These are phyloP conservation scores for Palythoa grandis DNA, from an alignment of 92 coral and sea anemone genomes.

Conservation along the genomic window DNA sequence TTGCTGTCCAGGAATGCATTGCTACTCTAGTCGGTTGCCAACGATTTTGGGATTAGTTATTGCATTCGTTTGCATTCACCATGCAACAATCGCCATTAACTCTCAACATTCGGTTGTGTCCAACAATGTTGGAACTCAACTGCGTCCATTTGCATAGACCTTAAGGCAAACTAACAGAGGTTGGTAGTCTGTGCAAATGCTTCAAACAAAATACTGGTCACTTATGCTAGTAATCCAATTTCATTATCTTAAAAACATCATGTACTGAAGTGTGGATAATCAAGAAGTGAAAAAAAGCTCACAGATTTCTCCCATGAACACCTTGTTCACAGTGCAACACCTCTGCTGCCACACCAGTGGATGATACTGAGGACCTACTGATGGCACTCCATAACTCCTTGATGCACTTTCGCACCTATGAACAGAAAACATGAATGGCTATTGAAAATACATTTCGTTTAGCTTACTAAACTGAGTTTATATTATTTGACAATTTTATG, in stretches of 20 bases:
- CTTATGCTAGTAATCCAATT: neutral
- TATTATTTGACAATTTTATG: too few relatives aligned
- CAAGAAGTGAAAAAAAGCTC: conserved; percentile 19
- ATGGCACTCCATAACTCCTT: conserved; percentile 69
- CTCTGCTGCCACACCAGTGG: conserved; percentile 63
- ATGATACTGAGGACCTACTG: conserved; percentile 63
- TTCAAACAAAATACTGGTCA: neutral
- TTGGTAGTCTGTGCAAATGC: neutral
- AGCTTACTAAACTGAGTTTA: neutral
- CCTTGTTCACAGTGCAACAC: conserved; percentile 63
- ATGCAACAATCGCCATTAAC: too few relatives aligned
- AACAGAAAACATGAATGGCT: neutral
- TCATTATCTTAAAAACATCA: neutral
- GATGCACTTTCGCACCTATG: conserved; percentile 73
- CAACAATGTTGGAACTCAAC: too few relatives aligned
- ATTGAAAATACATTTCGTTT: neutral
- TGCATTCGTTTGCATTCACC: too few relatives aligned
- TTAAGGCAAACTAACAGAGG: neutral
- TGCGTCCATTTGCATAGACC: too few relatives aligned
- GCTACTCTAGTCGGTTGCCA: too few relatives aligned
- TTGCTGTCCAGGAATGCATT: too few relatives aligned
- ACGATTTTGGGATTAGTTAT: too few relatives aligned
- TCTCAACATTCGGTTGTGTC: too few relatives aligned
- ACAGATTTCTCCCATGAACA: conserved; percentile 55
- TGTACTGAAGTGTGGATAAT: neutral